phyloP scores from a whole-genome alignment of 23 tunicate genomes.

The Trididemnum nubilum region DNA sequence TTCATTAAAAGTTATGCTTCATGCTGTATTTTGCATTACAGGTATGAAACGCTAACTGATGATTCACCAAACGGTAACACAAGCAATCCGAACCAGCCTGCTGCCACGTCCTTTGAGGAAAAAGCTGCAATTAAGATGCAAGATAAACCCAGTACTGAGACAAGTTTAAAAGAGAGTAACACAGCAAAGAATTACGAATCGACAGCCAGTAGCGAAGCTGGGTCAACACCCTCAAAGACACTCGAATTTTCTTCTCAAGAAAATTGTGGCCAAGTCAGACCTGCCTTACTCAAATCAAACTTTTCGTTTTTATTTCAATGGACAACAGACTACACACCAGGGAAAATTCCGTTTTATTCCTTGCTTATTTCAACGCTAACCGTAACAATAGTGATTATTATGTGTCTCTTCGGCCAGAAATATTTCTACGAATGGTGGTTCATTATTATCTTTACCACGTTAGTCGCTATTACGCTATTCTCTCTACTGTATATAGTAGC shows the following conservation, averaged over 20 bases:
- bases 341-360: constrained; percentile 40
- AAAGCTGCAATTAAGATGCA: no score
- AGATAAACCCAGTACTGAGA: no score
- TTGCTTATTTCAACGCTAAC: constrained; percentile 25
- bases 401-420: constrained; percentile 24
- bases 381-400: background rate
- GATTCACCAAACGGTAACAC: no score
- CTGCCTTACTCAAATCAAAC: background rate
- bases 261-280: background rate
- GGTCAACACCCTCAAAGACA: no score
- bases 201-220: background rate
- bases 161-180: background rate
- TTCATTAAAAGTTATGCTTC: no score
- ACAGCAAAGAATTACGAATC: background rate
- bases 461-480: background rate
- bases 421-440: constrained; percentile 44
- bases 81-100: no score
- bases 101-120: no score
- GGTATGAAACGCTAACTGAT: background rate
- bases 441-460: constrained; percentile 18
- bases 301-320: constrained; percentile 24
- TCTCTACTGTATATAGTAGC: constrained; percentile 15
- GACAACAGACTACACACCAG: constrained; percentile 41
- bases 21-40: no score
- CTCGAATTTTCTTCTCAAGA: constrained; percentile 7